Conservation (phyloP, 64 coral and sea anemone genomes). For the Pocillopora damicornis region DNA sequence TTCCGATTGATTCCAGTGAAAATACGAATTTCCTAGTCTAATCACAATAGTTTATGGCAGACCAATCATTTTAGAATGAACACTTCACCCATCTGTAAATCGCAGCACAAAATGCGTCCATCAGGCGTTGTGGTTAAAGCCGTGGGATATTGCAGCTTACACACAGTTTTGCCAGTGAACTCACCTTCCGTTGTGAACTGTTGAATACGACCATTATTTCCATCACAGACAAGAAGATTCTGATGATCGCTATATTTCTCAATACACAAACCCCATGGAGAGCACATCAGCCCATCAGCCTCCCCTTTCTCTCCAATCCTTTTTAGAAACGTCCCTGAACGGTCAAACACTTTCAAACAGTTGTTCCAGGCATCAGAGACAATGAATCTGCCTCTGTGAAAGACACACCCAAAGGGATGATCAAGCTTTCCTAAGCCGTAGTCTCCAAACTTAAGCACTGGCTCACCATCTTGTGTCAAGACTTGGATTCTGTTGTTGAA, state of each 20-base stretch:
- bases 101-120: constrained; percentile 27
- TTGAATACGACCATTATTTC: constrained; percentile 4
- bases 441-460: not conserved
- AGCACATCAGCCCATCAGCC: constrained; percentile 3
- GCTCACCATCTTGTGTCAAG: not conserved
- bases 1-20: too few species aligned
- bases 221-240: constrained; percentile 39
- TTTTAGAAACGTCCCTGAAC: too few species aligned
- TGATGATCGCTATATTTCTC: constrained; percentile 18
- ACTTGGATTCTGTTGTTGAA: constrained; percentile 33
- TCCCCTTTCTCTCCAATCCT: constrained; percentile 28
- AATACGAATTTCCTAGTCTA: too few species aligned
- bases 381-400: not conserved
- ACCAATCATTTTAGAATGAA: not conserved
- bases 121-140: constrained; percentile 13
- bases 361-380: not conserved
- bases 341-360: not conserved
- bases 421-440: not conserved
- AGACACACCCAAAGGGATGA: not conserved
- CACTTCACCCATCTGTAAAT: not conserved
- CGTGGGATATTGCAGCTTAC: not conserved
- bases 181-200: constrained; percentile 24
- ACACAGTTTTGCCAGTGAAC: constrained; percentile 44
- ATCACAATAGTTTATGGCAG: too few species aligned
- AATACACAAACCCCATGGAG: not conserved